phyloP scores from a whole-genome alignment of 2,888 invertebrate species.

The Lordiphosa andalusiaca region DNA sequence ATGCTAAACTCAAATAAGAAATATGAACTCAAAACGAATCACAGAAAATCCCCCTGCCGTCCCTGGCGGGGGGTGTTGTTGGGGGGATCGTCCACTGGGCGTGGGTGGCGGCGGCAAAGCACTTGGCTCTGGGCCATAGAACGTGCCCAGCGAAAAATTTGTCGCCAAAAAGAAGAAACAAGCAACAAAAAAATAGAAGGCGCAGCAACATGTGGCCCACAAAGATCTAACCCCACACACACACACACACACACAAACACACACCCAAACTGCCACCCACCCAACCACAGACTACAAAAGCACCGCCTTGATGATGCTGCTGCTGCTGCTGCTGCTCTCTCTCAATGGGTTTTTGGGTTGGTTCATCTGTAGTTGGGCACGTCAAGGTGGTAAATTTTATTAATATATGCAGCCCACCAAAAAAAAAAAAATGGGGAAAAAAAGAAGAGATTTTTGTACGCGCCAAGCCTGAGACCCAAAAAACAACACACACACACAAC shows the following conservation, averaged over 20 bases:
- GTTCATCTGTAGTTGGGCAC: constrained; percentile 27
- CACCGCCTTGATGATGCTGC: constrained; percentile 44
- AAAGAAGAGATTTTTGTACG: constrained; percentile 3
- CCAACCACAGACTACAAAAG: constrained; percentile 45
- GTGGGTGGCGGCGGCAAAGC: constrained; percentile 29
- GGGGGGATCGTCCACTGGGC: constrained; percentile 12
- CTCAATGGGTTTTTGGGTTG: constrained; percentile 39
- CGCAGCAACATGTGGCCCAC: constrained; percentile 41
- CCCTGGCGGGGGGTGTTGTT: constrained; percentile 33
- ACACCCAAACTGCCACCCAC: constrained; percentile 22
- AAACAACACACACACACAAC: constrained; percentile 1
- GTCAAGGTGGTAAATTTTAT: constrained; percentile 48
- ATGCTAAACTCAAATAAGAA: constrained; percentile 67
- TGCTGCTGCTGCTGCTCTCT: constrained; percentile 34
- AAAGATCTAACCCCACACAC: constrained; percentile 32
- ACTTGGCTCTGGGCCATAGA: constrained; percentile 66
- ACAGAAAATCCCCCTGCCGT: constrained; percentile 22
- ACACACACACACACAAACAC: too few relatives aligned
- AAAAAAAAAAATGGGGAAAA: constrained; percentile 7
- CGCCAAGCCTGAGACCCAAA: constrained; percentile 33
- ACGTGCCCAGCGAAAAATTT: constrained; percentile 56
- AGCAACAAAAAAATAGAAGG: constrained; percentile 28
- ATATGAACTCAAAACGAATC: constrained; percentile 61
- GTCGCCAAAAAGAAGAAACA: constrained; percentile 39
- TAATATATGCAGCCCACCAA: constrained; percentile 44